These are phyloP conservation scores for Micropterix aruncella DNA, from an alignment of 2,888 invertebrate species.

Conservation along the genomic window DNA sequence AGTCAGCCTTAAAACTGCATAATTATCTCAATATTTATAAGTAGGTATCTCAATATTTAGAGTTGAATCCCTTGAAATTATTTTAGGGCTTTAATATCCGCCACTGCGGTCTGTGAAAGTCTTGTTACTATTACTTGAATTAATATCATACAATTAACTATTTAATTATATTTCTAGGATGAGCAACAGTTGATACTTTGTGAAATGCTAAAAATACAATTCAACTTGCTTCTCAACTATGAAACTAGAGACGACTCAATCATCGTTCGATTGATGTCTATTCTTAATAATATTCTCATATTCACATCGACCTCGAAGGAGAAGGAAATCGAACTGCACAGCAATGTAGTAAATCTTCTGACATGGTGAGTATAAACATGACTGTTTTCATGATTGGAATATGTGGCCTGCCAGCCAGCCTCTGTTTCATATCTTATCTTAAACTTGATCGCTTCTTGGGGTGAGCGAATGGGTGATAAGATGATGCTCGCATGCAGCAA, in stretches of 20 bases:
- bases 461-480: no score
- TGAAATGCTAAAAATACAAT: constrained; percentile 66
- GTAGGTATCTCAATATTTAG: no score
- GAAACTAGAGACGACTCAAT: constrained; percentile 48
- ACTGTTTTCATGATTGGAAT: no score
- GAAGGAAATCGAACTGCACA: constrained; percentile 53
- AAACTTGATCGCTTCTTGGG: no score
- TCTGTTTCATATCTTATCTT: no score
- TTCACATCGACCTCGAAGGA: constrained; percentile 39
- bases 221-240: constrained; percentile 52
- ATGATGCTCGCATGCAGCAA: no score
- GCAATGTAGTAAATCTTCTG: constrained; percentile 72
- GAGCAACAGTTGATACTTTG: constrained; percentile 47
- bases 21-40: no score
- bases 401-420: no score
- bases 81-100: no score
- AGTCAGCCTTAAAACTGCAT: no score
- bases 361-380: constrained; percentile 39
- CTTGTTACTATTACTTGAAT: not conserved
- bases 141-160: not conserved
- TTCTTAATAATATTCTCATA: constrained; percentile 56
- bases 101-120: not conserved
- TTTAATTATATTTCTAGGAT: constrained; percentile 25
- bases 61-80: no score
- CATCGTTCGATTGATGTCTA: constrained; percentile 54